Conservation (phyloP, 2,888 invertebrate species). For the Pecten maximus region DNA sequence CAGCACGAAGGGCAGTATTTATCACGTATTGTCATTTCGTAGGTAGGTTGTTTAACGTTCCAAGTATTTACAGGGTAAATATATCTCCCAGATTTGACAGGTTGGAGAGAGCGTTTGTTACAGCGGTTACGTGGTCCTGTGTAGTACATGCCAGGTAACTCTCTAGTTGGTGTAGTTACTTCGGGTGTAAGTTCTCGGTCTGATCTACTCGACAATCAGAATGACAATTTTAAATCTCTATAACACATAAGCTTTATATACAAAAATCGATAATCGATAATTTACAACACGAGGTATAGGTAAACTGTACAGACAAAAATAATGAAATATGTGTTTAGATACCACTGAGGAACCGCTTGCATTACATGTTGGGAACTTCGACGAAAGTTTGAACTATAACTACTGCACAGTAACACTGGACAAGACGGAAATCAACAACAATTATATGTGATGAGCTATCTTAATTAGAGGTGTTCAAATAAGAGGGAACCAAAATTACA, state of each 20-base stretch:
- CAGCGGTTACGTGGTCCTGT: neutral
- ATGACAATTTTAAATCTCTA: neutral
- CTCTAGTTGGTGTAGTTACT: neutral
- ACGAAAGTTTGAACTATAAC: neutral
- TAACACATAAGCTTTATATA: neutral
- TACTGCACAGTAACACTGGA: too few species aligned
- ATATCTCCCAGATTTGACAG: neutral
- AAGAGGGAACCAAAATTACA: neutral
- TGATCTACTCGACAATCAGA: neutral
- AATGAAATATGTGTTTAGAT: neutral
- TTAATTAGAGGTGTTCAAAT: too few species aligned
- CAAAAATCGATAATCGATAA: slow-evolving; percentile 2
- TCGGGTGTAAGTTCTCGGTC: neutral
- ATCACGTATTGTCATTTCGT: neutral
- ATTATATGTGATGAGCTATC: too few species aligned
- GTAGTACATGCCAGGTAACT: neutral
- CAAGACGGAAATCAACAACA: too few species aligned
- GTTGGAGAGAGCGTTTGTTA: neutral
- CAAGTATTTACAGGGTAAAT: neutral
- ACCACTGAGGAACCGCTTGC: neutral
- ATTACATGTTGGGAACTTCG: neutral
- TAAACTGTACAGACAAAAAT: neutral
- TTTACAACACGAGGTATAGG: neutral
- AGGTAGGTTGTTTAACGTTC: slow-evolving; percentile 11
- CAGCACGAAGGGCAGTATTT: neutral